These are phyloP conservation scores for Drosophila kokeensis DNA, from an alignment of 2,888 invertebrate genomes.

Conservation along the genomic window DNA sequence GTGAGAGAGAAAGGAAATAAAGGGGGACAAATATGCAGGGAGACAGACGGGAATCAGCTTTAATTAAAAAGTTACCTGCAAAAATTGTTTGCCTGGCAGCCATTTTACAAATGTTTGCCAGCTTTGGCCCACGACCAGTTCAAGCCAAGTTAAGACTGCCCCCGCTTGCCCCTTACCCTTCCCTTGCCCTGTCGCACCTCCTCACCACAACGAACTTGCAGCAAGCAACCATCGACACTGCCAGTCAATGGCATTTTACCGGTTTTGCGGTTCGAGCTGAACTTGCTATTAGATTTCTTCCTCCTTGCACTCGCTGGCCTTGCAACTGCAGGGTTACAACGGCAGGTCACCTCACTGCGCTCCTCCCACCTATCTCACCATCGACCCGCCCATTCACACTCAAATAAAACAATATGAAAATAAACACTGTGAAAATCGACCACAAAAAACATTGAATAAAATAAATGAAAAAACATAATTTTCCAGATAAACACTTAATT, in stretches of 20 bases:
- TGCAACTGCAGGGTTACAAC: constrained; percentile 50
- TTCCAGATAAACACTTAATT: too few species aligned
- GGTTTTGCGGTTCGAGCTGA: constrained; percentile 47
- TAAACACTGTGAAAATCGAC: background rate
- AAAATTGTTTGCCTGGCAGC: constrained; percentile 67
- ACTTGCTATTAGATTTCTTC: constrained; percentile 53
- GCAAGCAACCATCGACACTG: constrained; percentile 40
- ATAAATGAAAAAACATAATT: background rate
- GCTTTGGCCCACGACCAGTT: constrained; percentile 1
- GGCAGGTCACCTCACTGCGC: background rate
- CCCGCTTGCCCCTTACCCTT: background rate
- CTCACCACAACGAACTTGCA: background rate
- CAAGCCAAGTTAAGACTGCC: background rate
- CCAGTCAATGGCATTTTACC: constrained; percentile 68
- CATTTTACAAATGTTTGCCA: constrained; percentile 52
- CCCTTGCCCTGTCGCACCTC: background rate
- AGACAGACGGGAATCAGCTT: constrained; percentile 49
- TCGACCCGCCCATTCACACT: background rate
- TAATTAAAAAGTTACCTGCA: constrained; percentile 77
- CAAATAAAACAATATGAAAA: background rate
- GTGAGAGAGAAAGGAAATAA: too few species aligned
- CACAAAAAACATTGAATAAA: background rate
- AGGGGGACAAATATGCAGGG: background rate
- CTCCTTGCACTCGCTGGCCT: constrained; percentile 38
- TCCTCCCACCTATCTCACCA: background rate